A percentile compares a stretch with the other conserved stretches of the same genome.
Conservation (phyloP, 2,797 vertebrate genomes). For the Danionella dracula region DNA sequence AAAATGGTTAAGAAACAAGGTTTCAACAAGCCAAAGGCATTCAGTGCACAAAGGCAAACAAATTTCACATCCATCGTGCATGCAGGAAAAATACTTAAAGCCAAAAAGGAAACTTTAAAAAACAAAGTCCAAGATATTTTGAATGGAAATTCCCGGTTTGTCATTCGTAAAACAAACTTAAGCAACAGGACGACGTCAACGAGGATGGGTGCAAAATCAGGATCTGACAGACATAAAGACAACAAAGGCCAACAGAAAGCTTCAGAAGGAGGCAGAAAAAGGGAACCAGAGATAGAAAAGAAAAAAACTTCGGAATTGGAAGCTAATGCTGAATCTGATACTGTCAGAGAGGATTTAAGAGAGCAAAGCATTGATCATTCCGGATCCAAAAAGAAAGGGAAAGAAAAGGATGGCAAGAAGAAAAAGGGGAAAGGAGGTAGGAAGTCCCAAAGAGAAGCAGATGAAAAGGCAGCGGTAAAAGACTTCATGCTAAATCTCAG, state of each 20-base stretch:
- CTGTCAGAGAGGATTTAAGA: constrained; percentile 33
- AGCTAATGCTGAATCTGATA: constrained; percentile 29
- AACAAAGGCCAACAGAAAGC: not conserved
- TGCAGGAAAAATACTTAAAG: constrained; percentile 41
- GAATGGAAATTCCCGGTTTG: constrained; percentile 64
- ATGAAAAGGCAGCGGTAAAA: constrained; percentile 54
- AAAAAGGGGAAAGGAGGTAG: constrained; percentile 65
- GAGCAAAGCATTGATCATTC: constrained; percentile 42
- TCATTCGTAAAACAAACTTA: constrained; percentile 61
- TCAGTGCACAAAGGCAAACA: constrained; percentile 49
- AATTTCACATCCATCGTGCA: constrained; percentile 49
- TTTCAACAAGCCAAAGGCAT: constrained; percentile 26
- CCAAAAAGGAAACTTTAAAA: constrained; percentile 64
- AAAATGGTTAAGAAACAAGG: constrained; percentile 54
- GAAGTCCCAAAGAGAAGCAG: constrained; percentile 58
- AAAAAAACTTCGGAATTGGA: constrained; percentile 33
- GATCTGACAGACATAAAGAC: no score
- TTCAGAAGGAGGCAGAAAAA: constrained; percentile 6
- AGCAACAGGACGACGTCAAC: not conserved
- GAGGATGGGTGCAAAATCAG: constrained; percentile 14
- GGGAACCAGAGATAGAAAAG: not conserved
- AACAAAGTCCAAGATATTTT: constrained; percentile 71
- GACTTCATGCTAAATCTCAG: constrained; percentile 62
- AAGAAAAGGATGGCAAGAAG: constrained; percentile 58
- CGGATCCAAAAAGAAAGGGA: constrained; percentile 62